phyloP scores from a whole-genome alignment of 2,888 invertebrate species.

The Lymantria monacha region DNA sequence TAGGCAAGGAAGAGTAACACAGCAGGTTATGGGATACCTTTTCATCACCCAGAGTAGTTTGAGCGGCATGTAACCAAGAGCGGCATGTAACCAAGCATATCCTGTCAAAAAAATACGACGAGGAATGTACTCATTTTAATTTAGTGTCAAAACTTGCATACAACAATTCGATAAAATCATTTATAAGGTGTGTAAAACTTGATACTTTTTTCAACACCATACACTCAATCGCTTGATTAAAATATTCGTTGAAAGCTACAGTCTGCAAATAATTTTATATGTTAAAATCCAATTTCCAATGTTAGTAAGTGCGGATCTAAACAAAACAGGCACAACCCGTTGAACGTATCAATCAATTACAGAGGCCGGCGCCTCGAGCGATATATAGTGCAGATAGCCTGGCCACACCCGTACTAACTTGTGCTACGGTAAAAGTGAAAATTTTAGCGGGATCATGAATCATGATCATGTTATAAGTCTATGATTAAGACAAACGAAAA shows the following conservation, averaged over 20 bases:
- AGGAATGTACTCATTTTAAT: too few relatives aligned
- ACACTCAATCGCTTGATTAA: constrained; percentile 8
- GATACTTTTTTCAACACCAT: background rate
- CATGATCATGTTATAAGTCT: too few relatives aligned
- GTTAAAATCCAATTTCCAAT: constrained; percentile 28
- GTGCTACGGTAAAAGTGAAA: constrained; percentile 18
- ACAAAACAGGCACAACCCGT: constrained; percentile 40
- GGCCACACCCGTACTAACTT: constrained; percentile 40
- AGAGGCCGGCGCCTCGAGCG: constrained; percentile 64
- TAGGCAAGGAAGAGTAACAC: too few relatives aligned
- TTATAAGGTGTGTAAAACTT: background rate
- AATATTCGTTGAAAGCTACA: constrained; percentile 12
- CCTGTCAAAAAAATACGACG: too few relatives aligned
- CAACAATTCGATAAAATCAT: too few relatives aligned
- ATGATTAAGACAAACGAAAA: too few relatives aligned
- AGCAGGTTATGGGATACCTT: too few relatives aligned
- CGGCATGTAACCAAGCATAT: too few relatives aligned
- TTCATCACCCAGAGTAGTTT: too few relatives aligned
- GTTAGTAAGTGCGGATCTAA: constrained; percentile 26
- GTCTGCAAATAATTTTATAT: constrained; percentile 9
- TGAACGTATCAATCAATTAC: constrained; percentile 79
- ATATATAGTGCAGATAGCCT: constrained; percentile 61
- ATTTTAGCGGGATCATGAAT: background rate
- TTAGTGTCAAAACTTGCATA: too few relatives aligned
- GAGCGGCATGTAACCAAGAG: too few relatives aligned